A percentile compares a stretch with the other conserved stretches of the same genome.
Evolutionary conservation across 2,888 invertebrate species (phyloP).

Genomic region (Esperia sulphurella): DNA sequence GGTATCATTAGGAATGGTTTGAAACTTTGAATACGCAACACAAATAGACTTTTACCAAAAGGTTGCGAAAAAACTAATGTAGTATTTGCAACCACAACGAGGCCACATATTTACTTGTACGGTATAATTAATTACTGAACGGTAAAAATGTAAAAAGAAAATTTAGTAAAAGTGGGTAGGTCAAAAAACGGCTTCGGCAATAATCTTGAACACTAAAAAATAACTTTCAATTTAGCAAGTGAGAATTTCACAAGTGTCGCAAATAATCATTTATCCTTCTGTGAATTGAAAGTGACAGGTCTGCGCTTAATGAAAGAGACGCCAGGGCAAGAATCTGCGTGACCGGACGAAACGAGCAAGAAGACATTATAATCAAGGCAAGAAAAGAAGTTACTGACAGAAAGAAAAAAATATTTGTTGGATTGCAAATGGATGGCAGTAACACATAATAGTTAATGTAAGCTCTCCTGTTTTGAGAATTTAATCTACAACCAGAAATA

Average conservation of each 20-base stretch:
- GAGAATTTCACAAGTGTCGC: constrained; percentile 33
- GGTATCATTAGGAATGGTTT: too few species aligned
- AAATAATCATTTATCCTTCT: constrained; percentile 42
- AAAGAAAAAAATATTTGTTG: too few species aligned
- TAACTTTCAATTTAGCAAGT: constrained; percentile 32
- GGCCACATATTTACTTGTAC: background rate
- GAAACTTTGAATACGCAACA: too few species aligned
- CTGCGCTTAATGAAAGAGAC: constrained; percentile 44
- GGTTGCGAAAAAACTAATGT: background rate
- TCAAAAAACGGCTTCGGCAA: background rate
- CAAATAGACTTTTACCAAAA: background rate
- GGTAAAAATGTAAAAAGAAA: background rate
- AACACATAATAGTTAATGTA: too few species aligned
- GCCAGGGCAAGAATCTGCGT: constrained; percentile 33
- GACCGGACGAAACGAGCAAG: constrained; percentile 15
- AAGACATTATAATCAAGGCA: constrained; percentile 5
- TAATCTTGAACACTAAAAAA: constrained; percentile 14
- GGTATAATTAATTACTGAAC: background rate
- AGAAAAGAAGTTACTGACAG: background rate
- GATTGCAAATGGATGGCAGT: too few species aligned
- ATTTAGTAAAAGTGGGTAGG: background rate
- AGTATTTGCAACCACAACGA: background rate
- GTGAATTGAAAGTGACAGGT: constrained; percentile 48
- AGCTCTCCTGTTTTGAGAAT: too few species aligned
- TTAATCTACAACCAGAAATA: too few species aligned